Conservation (phyloP, 2,888 invertebrate genomes). For the Crocallis elinguaria region DNA sequence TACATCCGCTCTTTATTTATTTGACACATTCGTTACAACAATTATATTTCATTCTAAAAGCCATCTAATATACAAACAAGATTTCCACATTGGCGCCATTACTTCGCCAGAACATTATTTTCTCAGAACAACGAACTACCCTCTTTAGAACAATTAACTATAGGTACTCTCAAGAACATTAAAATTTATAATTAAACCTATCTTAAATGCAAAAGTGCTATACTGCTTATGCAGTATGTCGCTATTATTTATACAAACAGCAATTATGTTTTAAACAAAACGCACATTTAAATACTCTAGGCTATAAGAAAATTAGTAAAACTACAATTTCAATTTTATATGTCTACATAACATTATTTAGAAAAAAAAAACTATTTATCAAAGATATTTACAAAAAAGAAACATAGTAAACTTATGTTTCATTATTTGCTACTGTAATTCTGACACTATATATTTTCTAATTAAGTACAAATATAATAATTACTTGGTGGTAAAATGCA, state of each 20-base stretch:
- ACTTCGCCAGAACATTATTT: not conserved
- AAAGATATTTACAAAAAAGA: constrained; percentile 47
- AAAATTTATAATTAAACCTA: not conserved
- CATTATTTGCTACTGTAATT: constrained; percentile 27
- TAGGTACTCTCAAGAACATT: not conserved
- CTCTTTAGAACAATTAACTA: not conserved
- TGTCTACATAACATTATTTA: not conserved
- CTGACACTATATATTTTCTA: constrained; percentile 39
- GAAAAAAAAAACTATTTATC: not conserved
- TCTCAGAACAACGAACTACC: not conserved
- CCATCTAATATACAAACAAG: constrained; percentile 44
- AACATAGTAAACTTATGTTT: constrained; percentile 41
- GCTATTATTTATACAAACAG: not conserved
- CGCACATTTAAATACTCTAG: not conserved
- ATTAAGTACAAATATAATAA: constrained; percentile 63
- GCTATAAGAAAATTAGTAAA: not conserved
- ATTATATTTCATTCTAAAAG: constrained; percentile 21
- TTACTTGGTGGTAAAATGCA: constrained; percentile 67
- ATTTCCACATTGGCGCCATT: constrained; percentile 9
- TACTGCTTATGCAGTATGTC: no score
- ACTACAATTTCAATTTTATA: no score
- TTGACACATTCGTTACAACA: constrained; percentile 27
- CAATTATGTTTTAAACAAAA: constrained; percentile 1
- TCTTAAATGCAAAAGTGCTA: constrained; percentile 28
- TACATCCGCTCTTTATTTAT: constrained; percentile 31